Conservation (phyloP, 2,113 vertebrate species). For the Siphamia tubifer region DNA sequence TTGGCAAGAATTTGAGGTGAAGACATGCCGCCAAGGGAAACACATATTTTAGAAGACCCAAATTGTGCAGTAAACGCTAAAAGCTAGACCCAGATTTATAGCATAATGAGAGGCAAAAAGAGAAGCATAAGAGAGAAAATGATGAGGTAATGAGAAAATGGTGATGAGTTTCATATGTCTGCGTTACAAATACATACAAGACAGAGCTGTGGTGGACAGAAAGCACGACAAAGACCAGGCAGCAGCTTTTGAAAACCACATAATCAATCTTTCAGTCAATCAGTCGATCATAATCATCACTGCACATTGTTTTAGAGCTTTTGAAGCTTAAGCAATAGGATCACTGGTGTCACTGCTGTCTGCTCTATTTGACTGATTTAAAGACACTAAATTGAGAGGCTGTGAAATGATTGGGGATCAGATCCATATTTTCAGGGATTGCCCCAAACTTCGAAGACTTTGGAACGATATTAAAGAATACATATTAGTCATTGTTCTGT, state of each 20-base stretch:
- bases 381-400: too few relatives aligned
- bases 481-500: too few relatives aligned
- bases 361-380: too few relatives aligned
- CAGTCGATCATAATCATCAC: too few relatives aligned
- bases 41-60: constrained; percentile 32
- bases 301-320: too few relatives aligned
- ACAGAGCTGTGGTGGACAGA: not conserved
- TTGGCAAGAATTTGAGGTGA: constrained; percentile 14
- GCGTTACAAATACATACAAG: not conserved
- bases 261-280: too few relatives aligned
- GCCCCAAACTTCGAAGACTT: too few relatives aligned
- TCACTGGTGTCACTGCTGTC: too few relatives aligned
- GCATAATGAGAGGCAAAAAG: constrained; percentile 37
- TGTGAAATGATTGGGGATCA: too few relatives aligned
- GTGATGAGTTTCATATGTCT: constrained; percentile 50
- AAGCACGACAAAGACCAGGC: constrained; percentile 11
- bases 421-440: too few relatives aligned
- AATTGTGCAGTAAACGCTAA: constrained; percentile 40
- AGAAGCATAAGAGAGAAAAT: constrained; percentile 34
- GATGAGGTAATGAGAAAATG: constrained; percentile 50
- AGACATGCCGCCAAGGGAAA: constrained; percentile 27
- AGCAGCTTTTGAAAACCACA: constrained; percentile 34
- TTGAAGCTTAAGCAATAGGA: too few relatives aligned
- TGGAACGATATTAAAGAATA: too few relatives aligned
- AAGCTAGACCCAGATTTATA: constrained; percentile 26